Evolutionary conservation across 2,888 invertebrate species (phyloP), one percentile per base, ranked within the genome.

Genomic region (Heliconius hortense): DNA sequence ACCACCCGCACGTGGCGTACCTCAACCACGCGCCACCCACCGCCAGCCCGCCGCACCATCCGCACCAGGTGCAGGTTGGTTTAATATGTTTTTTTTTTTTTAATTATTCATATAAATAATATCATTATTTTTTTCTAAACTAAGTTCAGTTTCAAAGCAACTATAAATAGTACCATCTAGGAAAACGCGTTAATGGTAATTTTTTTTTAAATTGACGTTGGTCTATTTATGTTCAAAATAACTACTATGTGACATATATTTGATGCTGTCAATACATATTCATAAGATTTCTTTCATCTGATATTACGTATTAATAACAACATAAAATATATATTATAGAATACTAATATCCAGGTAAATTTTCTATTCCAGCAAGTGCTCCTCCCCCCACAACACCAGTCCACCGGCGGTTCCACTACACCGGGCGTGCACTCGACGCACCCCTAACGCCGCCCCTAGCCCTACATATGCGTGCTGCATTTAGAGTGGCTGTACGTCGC

Each of bases 21-120:
- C 90, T 93, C 84, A 93, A 93, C 89, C 91, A 90, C 85, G 91
- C 91, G 87, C 92, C 92, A 78, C 91, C 90, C 84, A 89, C 92
- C 84, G 89, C 90, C 80, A 88, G 88, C 78, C 90, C 91, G 82
- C 92, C 91, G 79, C 92, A 92, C 63, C 91, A 91, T 82, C 90
- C 89, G 0, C 91, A 90, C 83, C 86, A 84, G 56, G 80, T 90
- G 77, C 91, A 90, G 87, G 89, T 88, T 68, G 24, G 39, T 70
- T 48, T 39, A 13, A 39, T 35, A 10, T 39, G 39, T 39, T 39
- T 31, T 31, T 28, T 28, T 39, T 39, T 39, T 39, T 39, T 39
- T 10, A 39, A 39, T 39, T 11, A 48, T 18, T 48, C 18, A 48
- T 5, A 48, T 13, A 48, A 48, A 48, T 48, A 48, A 48, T 48